Evolutionary conservation across 64 coral and sea anemone species (phyloP).

Genomic region (Actinia tenebrosa): DNA sequence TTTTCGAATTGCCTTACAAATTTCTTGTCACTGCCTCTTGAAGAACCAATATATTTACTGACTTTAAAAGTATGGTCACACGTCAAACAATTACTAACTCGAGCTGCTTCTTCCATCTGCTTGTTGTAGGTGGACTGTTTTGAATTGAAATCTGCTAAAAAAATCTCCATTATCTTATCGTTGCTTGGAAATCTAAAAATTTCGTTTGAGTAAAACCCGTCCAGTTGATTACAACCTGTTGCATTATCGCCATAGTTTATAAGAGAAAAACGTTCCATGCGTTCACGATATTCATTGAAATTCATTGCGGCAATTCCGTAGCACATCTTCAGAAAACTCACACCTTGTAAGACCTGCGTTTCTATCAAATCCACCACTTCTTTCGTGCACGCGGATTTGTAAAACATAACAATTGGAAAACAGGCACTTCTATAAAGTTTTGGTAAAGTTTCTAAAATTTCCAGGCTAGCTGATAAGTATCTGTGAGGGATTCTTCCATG

Average conservation of each 20-base stretch:
- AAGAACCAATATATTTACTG: conserved; percentile 29
- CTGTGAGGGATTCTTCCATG: background rate
- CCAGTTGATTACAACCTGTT: background rate
- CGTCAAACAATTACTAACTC: conserved; percentile 16
- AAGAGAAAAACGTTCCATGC: background rate
- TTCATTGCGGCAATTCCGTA: conserved; percentile 31
- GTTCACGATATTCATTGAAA: background rate
- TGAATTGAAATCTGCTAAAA: conserved; percentile 28
- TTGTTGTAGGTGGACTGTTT: conserved; percentile 21
- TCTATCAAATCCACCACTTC: conserved; percentile 37
- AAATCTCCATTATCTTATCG: conserved; percentile 50
- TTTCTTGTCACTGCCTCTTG: conserved; percentile 21
- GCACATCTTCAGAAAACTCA: conserved; percentile 53
- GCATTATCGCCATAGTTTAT: too few relatives aligned
- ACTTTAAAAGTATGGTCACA: conserved; percentile 53
- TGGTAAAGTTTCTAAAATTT: conserved; percentile 28
- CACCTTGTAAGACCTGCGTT: conserved; percentile 41
- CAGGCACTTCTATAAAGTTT: conserved; percentile 12
- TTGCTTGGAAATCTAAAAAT: conserved; percentile 61
- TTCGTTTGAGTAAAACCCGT: conserved; percentile 29
- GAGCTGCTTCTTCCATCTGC: conserved; percentile 7
- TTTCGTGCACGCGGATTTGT: conserved; percentile 35
- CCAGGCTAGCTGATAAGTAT: conserved; percentile 15
- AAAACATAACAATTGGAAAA: conserved; percentile 36
- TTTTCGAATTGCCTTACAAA: conserved; percentile 39